These are phyloP conservation scores for Steatocranus sp. DNA, from an alignment of 2,797 vertebrate genomes.

Conservation along the genomic window DNA sequence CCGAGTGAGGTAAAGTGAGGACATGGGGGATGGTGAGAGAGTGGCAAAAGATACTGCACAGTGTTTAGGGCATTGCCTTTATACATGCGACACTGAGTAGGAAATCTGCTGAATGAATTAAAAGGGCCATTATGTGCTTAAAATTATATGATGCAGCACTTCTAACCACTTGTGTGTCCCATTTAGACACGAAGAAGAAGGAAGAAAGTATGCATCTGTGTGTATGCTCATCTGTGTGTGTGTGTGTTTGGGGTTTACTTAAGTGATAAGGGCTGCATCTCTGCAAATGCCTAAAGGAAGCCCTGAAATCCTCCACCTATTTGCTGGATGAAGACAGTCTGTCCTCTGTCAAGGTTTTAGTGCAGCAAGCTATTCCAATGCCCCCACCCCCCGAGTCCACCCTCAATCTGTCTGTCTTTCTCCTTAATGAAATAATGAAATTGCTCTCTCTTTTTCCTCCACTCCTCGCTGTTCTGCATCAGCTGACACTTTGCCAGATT, in stretches of 20 bases:
- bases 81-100: background rate
- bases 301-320: constrained; percentile 11
- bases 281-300: constrained; percentile 27
- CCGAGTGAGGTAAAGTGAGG: constrained; percentile 25
- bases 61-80: background rate
- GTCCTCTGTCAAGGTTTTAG: constrained; percentile 64
- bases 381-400: background rate
- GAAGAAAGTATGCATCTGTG: background rate
- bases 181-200: background rate
- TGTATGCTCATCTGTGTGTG: background rate
- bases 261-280: constrained; percentile 16
- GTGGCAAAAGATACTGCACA: background rate
- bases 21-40: constrained; percentile 4
- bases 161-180: background rate
- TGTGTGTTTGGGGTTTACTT: background rate
- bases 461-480: constrained; percentile 29
- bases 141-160: background rate
- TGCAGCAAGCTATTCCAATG: constrained; percentile 23
- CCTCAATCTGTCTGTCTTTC: background rate
- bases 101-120: background rate
- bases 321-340: constrained; percentile 34
- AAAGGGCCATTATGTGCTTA: background rate
- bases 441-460: constrained; percentile 6
- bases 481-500: constrained; percentile 59
- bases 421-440: constrained; percentile 57